phyloP scores from a whole-genome alignment of 2,888 invertebrate species.

The Eupithecia subumbrata region DNA sequence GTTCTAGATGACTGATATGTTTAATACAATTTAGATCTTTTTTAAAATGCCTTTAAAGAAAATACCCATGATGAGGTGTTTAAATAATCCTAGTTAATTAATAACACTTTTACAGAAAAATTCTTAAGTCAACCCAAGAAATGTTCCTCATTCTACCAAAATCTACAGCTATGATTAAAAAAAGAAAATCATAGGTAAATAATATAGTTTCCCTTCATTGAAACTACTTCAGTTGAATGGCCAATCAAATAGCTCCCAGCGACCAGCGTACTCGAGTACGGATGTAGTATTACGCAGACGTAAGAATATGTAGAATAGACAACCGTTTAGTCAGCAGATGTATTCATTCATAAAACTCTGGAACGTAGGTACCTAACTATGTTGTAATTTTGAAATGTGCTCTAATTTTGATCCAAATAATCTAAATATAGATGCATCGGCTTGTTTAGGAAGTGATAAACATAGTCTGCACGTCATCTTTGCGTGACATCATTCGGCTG shows the following conservation, averaged over 20 bases:
- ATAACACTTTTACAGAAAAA: too few relatives aligned
- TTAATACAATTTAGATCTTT: too few relatives aligned
- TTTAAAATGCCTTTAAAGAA: too few relatives aligned
- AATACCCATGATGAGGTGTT: too few relatives aligned
- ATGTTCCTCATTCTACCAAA: background rate
- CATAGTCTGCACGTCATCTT: background rate
- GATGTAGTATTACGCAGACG: conserved; percentile 27
- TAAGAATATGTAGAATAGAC: conserved; percentile 40
- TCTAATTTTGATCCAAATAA: background rate
- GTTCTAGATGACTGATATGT: too few relatives aligned
- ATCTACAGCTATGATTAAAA: conserved; percentile 49
- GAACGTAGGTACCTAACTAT: too few relatives aligned
- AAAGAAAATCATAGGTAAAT: conserved; percentile 56
- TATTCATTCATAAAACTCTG: conserved; percentile 24
- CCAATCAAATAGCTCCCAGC: conserved; percentile 50
- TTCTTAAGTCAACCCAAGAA: background rate
- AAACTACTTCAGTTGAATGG: conserved; percentile 53
- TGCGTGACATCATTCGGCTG: background rate
- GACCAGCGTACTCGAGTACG: conserved; percentile 41
- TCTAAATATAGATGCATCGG: background rate
- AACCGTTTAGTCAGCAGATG: background rate
- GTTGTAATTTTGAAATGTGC: background rate
- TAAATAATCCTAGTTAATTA: too few relatives aligned
- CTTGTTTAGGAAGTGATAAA: background rate
- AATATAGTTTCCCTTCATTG: conserved; percentile 58